Conservation (phyloP, 2,888 invertebrate species). For the Diplolepis rosae region DNA sequence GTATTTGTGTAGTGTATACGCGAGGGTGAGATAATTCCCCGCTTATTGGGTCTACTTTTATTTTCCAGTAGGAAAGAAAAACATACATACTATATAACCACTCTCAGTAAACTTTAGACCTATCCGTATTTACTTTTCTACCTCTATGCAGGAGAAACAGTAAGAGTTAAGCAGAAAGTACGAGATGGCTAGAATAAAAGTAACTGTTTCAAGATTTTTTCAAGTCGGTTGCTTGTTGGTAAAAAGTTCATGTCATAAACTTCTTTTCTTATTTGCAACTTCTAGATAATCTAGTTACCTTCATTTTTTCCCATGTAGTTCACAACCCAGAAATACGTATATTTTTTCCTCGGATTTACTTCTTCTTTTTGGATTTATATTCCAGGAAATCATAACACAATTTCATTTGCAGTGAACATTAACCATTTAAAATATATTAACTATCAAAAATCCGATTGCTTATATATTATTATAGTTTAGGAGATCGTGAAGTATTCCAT, state of each 20-base stretch:
- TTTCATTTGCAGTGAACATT: no score
- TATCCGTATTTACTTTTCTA: slow-evolving; percentile 16
- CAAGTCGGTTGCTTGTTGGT: not conserved
- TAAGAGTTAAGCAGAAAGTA: slow-evolving; percentile 23
- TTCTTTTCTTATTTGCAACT: not conserved
- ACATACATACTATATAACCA: slow-evolving; percentile 3
- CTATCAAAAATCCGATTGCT: no score
- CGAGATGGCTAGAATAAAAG: not conserved
- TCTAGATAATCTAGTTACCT: not conserved
- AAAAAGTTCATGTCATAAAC: not conserved
- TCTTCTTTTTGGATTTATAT: no score
- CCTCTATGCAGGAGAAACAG: slow-evolving; percentile 4
- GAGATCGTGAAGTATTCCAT: not conserved
- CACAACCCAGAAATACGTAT: no score
- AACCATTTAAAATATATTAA: no score
- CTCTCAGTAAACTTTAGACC: slow-evolving; percentile 2
- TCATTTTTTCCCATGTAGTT: not conserved
- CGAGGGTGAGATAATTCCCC: slow-evolving; percentile 7
- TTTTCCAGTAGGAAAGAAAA: not conserved
- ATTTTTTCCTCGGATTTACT: not conserved
- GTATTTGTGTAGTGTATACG: not conserved
- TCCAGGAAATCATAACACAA: no score
- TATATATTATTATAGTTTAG: no score
- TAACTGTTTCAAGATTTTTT: not conserved
- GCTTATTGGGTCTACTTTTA: slow-evolving; percentile 4